Base-by-base conservation (phyloP, 2,113 vertebrate species). In the Saguinus midas region DNA sequence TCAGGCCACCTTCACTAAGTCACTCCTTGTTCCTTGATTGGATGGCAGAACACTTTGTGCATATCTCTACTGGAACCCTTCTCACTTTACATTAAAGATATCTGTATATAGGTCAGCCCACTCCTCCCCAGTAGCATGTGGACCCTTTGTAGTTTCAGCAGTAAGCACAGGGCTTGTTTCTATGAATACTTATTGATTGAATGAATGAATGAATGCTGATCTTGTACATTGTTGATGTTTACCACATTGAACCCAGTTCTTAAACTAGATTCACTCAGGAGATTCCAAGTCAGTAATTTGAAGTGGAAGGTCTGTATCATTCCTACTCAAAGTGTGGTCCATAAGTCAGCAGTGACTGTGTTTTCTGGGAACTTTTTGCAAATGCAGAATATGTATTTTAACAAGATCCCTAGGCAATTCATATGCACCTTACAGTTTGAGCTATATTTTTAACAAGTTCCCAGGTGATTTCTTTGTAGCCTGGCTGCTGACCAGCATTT, bases 361-460 rank as follows among this genome's bases (percentile, higher is more conserved):
- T 81, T 50, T 72, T 32, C 66, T 78, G 50, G 45, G 57, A 80
- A 17, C 50, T 73, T 48, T 29, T 78, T 73, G 50, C 5, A 76
- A 72, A 76, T 25, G 23, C 16, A 82, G 61, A 90, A 82, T 96
- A 90, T 83, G 8, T 75, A 87, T 91, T 90, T 91, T 76, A 83
- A 78, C 29, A 86, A 81, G 50, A 68, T 93, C 52, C 73, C 55
- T 25, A 75, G 81, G 35, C 16, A 87, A 82, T 89, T 96, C 45
- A 23, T 37, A 82, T 73, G 48, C 75, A 91, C 55, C 45, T 66
- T n/a, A 83, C 37, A 40, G 40, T 64, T 70, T 61, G 66, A 88
- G 37, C 12, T 50, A 18, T 52, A 35, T 73, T 57, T 95, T 87
- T 37, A 94, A 52, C 25, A 85, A 94, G 27, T 48, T 95, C 40